Conservation (phyloP, 1,140 invertebrate species). For the Diuraphis noxia region DNA sequence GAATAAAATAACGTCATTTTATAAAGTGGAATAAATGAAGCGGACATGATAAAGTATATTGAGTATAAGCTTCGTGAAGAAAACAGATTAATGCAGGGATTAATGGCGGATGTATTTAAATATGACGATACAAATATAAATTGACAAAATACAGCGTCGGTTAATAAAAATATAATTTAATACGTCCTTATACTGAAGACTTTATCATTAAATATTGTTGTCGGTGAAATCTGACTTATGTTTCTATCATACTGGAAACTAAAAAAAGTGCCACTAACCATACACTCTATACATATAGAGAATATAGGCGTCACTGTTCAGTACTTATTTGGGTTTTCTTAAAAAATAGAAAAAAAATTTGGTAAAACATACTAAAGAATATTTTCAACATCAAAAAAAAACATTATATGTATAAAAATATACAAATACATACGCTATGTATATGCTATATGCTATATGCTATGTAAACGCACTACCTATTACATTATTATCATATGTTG, state of each 20-base stretch:
- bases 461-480: too few relatives aligned
- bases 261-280: not conserved
- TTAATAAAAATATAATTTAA: not conserved
- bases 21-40: slow-evolving; percentile 9
- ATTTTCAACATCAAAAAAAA: too few relatives aligned
- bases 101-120: slow-evolving; percentile 19
- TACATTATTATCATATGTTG: too few relatives aligned
- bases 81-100: slow-evolving; percentile 9
- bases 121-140: slow-evolving; percentile 4
- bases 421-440: not conserved
- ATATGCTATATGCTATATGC: too few relatives aligned
- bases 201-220: not conserved
- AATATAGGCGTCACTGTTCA: not conserved
- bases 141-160: not conserved
- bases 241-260: not conserved
- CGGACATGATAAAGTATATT: not conserved
- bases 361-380: too few relatives aligned
- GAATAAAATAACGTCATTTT: not conserved
- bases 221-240: not conserved
- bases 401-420: not conserved
- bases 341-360: too few relatives aligned
- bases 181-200: not conserved
- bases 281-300: not conserved
- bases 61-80: not conserved
- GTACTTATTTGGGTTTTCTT: too few relatives aligned